Base-by-base conservation (phyloP, 2,888 invertebrate species). In the Pachliopta kotzebuea region DNA sequence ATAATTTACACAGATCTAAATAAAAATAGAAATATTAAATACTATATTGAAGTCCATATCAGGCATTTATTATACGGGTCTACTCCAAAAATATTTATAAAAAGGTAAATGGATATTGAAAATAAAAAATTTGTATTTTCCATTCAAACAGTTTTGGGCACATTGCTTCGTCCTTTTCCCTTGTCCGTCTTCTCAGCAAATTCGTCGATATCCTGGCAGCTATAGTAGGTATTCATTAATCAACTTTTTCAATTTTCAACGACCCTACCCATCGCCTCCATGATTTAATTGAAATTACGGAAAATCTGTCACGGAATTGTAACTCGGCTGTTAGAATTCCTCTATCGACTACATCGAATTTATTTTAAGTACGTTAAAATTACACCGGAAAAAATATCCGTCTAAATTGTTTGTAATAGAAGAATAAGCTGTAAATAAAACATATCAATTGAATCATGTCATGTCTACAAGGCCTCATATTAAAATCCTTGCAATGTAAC, bases 191-290 rank as follows among this genome's bases (percentile, higher is more conserved):
- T 70, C 72, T 73, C 76, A 77, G 80, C 77, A 79, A 76, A 73
- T 75, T 67, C 71, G 62, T 69, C 71, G 70, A 74, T 77, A 74
- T 73, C 74, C 71, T 78, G 80, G 78, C 79, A 76, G 68, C 67
- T 71, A 80, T 79, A 86, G 84, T 80, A 71, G 72, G 72, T 73
- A 79, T 81, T 85, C 83, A 85, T 88, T 88, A 86, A 85, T 85
- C 83, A 89, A 88, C 86, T 88, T 90, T 90, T 86, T 79, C 83
- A 85, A 89, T 89, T 88, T 83, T 74, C 77, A 76, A 78, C 78
- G 72, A 76, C 77, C 70, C 72, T 69, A 29, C 26, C 54, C 73
- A 72, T 71, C 71, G 76, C 77, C 77, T 78, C 72, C 70, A 70
- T 56, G 63, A 69, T 69, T 71, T 69, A 66, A 67, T 57, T 55